These are phyloP conservation scores for Pangasius macronema DNA, from an alignment of 2,797 vertebrate species.

Conservation along the genomic window DNA sequence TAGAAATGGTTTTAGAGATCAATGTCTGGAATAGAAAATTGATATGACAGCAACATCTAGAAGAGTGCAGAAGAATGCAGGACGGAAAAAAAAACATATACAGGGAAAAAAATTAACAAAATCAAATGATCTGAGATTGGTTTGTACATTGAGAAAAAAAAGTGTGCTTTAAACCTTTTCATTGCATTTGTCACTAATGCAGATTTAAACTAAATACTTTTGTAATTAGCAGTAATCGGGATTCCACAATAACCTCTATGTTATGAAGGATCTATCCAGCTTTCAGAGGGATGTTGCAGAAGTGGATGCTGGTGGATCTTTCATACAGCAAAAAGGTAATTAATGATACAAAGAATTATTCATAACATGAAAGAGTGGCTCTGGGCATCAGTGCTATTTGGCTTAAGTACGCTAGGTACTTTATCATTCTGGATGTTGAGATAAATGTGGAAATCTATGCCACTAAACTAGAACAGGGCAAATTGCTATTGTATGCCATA, in stretches of 20 bases:
- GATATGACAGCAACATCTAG: conserved; percentile 74
- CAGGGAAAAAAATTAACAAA: conserved; percentile 73
- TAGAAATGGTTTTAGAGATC: conserved; percentile 99
- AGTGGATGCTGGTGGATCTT: conserved; percentile 18
- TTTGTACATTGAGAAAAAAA: conserved; percentile 63
- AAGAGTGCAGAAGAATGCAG: conserved; percentile 75
- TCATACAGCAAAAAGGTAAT: conserved; percentile 6
- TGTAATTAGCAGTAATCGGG: conserved; percentile 24
- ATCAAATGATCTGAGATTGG: conserved; percentile 71
- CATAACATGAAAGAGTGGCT: conserved; percentile 18
- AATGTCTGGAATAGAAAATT: conserved; percentile 81
- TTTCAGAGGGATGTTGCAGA: conserved; percentile 14
- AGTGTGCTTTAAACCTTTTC: conserved; percentile 76
- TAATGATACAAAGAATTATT: conserved; percentile 29
- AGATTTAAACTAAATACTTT: conserved; percentile 5
- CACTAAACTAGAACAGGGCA: conserved; percentile 16
- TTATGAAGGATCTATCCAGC: conserved; percentile 13
- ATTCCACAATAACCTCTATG: conserved; percentile 8
- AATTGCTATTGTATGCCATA: conserved; percentile 12
- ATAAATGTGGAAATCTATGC: conserved; percentile 13
- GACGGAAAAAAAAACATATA: conserved; percentile 60
- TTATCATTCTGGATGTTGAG: conserved; percentile 2
- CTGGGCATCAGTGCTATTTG: conserved; percentile 46
- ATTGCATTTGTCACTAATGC: neutral
- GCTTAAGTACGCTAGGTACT: conserved; percentile 32